A percentile compares a stretch with the other conserved stretches of the same genome.
Evolutionary conservation across 2,113 vertebrate species (phyloP).

Genomic region (Ceyx melanurus): DNA sequence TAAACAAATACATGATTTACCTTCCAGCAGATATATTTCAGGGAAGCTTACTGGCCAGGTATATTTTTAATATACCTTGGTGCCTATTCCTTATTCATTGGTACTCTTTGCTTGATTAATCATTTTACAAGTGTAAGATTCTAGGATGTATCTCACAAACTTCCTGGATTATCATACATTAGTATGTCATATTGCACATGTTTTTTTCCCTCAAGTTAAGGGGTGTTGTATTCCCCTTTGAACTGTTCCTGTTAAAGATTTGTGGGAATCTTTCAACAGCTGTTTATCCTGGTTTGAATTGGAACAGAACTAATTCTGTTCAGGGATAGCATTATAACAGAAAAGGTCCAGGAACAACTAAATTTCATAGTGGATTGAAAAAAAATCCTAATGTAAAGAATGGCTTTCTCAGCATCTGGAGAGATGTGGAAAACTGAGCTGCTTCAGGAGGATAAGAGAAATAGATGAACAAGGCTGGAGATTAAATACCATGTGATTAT

Average conservation of each 20-base stretch:
- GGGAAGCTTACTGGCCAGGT: background rate
- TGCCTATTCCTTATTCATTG: background rate
- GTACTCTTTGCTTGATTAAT: background rate
- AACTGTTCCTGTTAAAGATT: background rate
- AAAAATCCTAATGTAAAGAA: background rate
- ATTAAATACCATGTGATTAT: background rate
- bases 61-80: background rate
- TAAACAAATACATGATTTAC: background rate
- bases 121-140: background rate
- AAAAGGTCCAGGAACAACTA: background rate
- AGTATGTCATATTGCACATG: background rate
- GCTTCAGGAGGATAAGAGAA: background rate
- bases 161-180: background rate
- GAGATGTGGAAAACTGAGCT: background rate
- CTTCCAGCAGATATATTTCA: background rate
- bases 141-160: background rate
- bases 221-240: background rate
- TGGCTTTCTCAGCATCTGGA: background rate
- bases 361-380: background rate
- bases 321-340: background rate
- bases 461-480: background rate
- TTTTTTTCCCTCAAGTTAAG: background rate
- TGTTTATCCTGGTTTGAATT: background rate
- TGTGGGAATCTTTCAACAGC: background rate
- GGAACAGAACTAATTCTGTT: no score